Conservation (phyloP, 2,888 invertebrate genomes). For the Temnothorax ravouxi region DNA sequence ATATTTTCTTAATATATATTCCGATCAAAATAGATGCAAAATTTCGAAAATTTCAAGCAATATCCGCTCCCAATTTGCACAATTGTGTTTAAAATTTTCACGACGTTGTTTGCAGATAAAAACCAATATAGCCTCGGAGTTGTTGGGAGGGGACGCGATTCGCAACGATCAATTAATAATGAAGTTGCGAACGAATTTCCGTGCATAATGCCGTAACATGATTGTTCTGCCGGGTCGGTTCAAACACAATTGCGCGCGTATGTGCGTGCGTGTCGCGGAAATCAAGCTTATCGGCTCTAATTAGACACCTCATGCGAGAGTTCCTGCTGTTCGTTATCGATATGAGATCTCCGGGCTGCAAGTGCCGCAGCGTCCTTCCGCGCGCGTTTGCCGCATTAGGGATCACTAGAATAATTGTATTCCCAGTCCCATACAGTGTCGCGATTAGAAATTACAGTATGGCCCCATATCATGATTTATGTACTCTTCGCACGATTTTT, state of each 20-base stretch:
- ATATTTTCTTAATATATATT: neutral
- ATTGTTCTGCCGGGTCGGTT: conserved; percentile 37
- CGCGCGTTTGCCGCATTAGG: conserved; percentile 42
- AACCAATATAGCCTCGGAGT: conserved; percentile 23
- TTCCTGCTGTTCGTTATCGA: conserved; percentile 55
- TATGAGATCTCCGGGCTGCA: conserved; percentile 60
- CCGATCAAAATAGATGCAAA: neutral
- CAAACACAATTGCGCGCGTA: conserved; percentile 36
- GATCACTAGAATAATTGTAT: conserved; percentile 50
- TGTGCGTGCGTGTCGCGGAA: conserved; percentile 54
- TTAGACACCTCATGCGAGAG: conserved; percentile 67
- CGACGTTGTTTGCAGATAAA: conserved; percentile 6
- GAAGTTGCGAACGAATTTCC: conserved; percentile 46
- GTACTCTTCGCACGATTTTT: conserved; percentile 24
- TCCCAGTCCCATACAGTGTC: conserved; percentile 28
- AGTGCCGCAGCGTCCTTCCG: conserved; percentile 61
- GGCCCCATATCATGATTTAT: conserved; percentile 32
- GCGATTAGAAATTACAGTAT: conserved; percentile 17
- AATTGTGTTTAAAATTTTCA: neutral
- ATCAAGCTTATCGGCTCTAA: conserved; percentile 71
- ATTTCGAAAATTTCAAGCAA: neutral
- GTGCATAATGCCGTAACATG: conserved; percentile 54
- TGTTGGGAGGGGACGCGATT: neutral
- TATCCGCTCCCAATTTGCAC: no score
- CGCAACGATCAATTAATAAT: conserved; percentile 33